Evolutionary conservation across 2,888 invertebrate species (phyloP).

Genomic region (Drosophila pegasa): DNA sequence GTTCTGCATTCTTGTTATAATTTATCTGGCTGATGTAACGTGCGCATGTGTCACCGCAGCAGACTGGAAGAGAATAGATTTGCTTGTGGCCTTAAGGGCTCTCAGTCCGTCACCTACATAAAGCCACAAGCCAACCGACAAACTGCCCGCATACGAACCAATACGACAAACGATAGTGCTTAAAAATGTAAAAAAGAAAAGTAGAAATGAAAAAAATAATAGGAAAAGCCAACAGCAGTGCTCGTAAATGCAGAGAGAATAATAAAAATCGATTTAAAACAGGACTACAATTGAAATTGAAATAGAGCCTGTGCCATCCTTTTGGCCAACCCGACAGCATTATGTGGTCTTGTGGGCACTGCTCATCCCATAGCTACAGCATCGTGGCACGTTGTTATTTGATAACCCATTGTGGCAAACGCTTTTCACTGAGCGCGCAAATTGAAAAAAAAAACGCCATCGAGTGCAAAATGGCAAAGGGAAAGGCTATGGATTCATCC

Average conservation of each 20-base stretch:
- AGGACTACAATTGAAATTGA: constrained; percentile 77
- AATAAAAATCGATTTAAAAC: constrained; percentile 80
- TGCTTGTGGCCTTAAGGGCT: constrained; percentile 44
- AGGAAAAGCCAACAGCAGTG: constrained; percentile 29
- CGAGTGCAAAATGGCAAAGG: constrained; percentile 57
- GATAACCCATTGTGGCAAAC: constrained; percentile 79
- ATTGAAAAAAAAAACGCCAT: constrained; percentile 73
- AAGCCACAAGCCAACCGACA: constrained; percentile 41
- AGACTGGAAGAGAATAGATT: constrained; percentile 26
- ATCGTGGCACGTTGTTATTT: constrained; percentile 78
- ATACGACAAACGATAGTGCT: constrained; percentile 33
- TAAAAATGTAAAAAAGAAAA: constrained; percentile 9
- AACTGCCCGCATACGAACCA: constrained; percentile 50
- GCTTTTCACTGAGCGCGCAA: constrained; percentile 61
- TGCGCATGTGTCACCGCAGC: constrained; percentile 11
- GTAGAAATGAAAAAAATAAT: constrained; percentile 12
- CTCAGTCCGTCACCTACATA: constrained; percentile 40
- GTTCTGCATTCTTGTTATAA: constrained; percentile 7
- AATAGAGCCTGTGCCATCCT: constrained; percentile 59
- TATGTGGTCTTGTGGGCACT: constrained; percentile 42
- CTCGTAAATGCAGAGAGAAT: constrained; percentile 54
- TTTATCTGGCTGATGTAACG: constrained; percentile 14
- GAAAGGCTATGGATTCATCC: constrained; percentile 44
- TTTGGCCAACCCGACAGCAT: constrained; percentile 37
- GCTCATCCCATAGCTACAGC: constrained; percentile 27